Base-by-base conservation (phyloP, 2,797 vertebrate genomes). In the Onychomys torridus region DNA sequence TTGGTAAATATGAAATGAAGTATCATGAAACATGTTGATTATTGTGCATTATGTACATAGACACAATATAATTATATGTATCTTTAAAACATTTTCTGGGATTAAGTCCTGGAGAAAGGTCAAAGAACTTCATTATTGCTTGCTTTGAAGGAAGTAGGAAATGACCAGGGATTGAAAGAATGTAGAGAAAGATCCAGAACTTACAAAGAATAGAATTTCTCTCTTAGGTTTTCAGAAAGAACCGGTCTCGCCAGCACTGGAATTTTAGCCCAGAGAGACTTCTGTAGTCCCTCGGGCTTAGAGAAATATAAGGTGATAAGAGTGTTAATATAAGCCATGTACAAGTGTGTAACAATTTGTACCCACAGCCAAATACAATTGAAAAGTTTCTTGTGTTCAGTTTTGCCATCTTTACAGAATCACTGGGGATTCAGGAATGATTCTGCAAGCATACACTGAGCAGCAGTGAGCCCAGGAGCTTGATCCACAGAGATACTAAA, bases 391-490 rank as follows among this genome's bases (percentile, higher is more conserved):
- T 6, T 61, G 0, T 29, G 67, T 67, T 59, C n/a, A 27, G 23
- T 55, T 8, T 19, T 69, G 55, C 9, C 29, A 65, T 63, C 16
- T 89, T 37, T 32, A 46, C 5, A 17, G 85, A 37, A 5, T 78
- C 14, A 5, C 6, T 25, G 10, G 61, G 76, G 57, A 37, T 40
- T 49, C 5, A 57, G 67, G 23, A 59, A 37, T 55, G 1, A 77
- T 93, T 65, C 57, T 17, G 0, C 34, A 90, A 19, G 29, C 89
- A 49, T 5, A 6, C 34, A 16, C 16, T 34, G 10, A 92, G 49
- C 40, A 19, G 8, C 0, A 49, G 5, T 43, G 3, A 27, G 1
- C 4, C 75, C 63, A 85, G 1, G 67, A 2, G 14, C 3, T 25
- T 61, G 12, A 16, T 78, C 29, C 43, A 29, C 59, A 79, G 86